Conservation (phyloP, 2,113 vertebrate species). For the Trematomus loennbergii region DNA sequence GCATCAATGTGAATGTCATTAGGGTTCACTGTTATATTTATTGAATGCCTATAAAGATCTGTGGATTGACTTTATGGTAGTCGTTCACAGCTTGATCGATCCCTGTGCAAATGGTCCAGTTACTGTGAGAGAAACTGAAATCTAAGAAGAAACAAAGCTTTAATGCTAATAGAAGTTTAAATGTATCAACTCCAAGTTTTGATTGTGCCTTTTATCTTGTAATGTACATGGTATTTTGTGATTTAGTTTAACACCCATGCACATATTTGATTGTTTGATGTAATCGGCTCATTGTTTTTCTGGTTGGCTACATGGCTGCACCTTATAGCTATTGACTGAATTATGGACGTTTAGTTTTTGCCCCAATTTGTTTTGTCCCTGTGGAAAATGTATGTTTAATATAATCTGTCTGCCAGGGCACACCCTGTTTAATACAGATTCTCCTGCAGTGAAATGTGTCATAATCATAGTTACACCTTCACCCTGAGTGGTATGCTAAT, state of each 20-base stretch:
- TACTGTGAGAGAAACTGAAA: neutral
- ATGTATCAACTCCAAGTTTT: neutral
- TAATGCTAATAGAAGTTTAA: neutral
- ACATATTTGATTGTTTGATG: neutral
- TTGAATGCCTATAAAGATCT: slow-evolving; percentile 8
- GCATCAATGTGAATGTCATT: slow-evolving; percentile 3
- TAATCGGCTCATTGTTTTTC: neutral
- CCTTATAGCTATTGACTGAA: neutral
- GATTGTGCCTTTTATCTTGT: neutral
- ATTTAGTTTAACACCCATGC: neutral
- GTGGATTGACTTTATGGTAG: neutral
- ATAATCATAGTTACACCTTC: slow-evolving; percentile 33
- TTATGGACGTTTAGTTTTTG: neutral
- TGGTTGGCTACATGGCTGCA: neutral
- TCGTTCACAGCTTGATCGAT: neutral
- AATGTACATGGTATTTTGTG: neutral
- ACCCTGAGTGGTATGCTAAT: slow-evolving; percentile 47
- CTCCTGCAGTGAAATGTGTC: slow-evolving; percentile 19
- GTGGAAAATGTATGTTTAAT: slow-evolving; percentile 1
- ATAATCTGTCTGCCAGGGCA: neutral
- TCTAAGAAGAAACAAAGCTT: neutral
- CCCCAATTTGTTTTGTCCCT: slow-evolving; percentile 5
- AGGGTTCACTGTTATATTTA: neutral
- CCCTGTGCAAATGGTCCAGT: neutral
- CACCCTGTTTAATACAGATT: slow-evolving; percentile 15